phyloP scores from a whole-genome alignment of 2,113 vertebrate genomes.

The Centropus unirufus region DNA sequence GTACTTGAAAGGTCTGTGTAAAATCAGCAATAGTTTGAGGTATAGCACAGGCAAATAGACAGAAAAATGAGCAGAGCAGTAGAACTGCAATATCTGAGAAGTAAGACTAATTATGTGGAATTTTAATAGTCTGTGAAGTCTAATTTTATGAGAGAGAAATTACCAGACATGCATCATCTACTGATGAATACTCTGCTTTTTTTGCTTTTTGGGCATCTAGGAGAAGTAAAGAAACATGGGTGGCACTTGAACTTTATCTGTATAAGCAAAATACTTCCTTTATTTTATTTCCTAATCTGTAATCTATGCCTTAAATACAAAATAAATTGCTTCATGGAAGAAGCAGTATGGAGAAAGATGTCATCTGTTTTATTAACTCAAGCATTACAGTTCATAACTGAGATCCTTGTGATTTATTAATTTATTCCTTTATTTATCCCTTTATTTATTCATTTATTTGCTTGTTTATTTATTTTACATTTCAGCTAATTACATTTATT shows the following conservation, averaged over 20 bases:
- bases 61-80: neutral
- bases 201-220: neutral
- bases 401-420: neutral
- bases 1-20: neutral
- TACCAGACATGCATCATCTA: neutral
- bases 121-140: slow-evolving; percentile 8
- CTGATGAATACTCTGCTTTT: neutral
- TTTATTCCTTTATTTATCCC: neutral
- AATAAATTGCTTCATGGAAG: neutral
- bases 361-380: neutral
- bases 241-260: neutral
- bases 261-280: neutral
- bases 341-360: neutral
- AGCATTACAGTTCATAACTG: neutral
- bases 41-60: neutral
- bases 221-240: neutral
- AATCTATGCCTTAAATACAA: neutral
- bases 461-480: neutral
- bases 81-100: neutral
- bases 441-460: too few species aligned
- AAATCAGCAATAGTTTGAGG: neutral
- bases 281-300: neutral
- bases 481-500: neutral
- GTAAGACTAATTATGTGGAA: neutral
- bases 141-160: neutral